Base-by-base conservation (phyloP, 2,888 invertebrate genomes). In the Drosophila austrosaltans region DNA sequence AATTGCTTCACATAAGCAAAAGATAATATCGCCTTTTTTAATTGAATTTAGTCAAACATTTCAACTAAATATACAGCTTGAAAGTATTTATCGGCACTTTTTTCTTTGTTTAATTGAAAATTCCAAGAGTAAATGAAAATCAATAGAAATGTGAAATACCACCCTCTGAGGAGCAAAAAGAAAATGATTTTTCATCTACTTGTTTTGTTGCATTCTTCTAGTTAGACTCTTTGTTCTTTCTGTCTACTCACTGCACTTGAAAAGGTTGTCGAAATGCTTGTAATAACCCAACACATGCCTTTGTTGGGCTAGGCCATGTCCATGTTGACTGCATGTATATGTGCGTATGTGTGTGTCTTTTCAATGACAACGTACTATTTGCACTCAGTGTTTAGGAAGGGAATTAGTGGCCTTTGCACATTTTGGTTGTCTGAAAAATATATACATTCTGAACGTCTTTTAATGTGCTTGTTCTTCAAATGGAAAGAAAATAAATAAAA, bases 181-280 rank as follows among this genome's bases (percentile, higher is more conserved):
- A 16, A 65, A 56, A 58, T 63, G 42, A 53, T 58, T 59, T 63
- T 22, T 58, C 30, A 16, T n/a, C 58, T n/a, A 25, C n/a, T 22
- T 16, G 30, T 8, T 59, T 53, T 58, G 54, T 28, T 25, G 10
- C 39, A 60, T 25, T 62, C 30, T 53, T 61, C 42, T 66, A 58
- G 28, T 54, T 36, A 36, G 36, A 36, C 36, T 59, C 28, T 48
- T 16, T 40, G 25, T 7, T 40, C 2, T 53, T 76, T 73, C 61
- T 78, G 82, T 64, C 74, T 53, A 76, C 61, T 82, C 78, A 84
- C 48, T 79, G 68, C 56, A 78, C 81, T 81, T 72, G 69, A 70
- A 53, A 12, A 42, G 63, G 40, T 66, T 59, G 69, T 65, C 36
- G 20, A 22, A 76, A 72, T 68, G 67, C 36, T 36, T 36, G 10